Evolutionary conservation across 2,113 vertebrate genomes (phyloP).

Genomic region (Lepisosteus oculatus): DNA sequence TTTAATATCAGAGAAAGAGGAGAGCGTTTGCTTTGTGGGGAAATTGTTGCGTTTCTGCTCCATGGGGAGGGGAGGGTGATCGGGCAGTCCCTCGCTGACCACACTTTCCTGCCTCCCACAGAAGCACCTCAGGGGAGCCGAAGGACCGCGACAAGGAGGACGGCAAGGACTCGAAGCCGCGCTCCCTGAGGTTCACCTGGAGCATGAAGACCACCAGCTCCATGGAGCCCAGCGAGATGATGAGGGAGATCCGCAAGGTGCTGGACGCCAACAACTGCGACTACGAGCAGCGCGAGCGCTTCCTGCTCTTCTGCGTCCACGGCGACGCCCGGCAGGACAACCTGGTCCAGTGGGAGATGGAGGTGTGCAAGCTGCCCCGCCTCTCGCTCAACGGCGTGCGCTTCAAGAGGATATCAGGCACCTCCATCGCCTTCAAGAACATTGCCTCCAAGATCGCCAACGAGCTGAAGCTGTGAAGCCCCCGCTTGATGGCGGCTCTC

Average conservation of each 20-base stretch:
- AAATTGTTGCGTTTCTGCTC: too few relatives aligned
- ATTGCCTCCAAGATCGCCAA: conserved; percentile 98
- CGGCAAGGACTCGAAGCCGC: conserved; percentile 85
- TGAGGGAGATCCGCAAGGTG: conserved; percentile 95
- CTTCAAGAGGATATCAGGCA: conserved; percentile 96
- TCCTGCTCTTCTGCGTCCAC: conserved; percentile 97
- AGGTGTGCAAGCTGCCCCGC: conserved; percentile 92
- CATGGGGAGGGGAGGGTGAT: too few relatives aligned
- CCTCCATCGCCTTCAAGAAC: conserved; percentile 96
- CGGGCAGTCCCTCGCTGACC: not conserved
- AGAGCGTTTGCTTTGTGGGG: too few relatives aligned
- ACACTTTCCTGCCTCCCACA: conserved; percentile 48
- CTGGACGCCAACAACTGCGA: conserved; percentile 95
- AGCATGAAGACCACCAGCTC: conserved; percentile 98
- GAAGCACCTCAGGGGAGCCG: conserved; percentile 80
- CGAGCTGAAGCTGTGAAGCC: conserved; percentile 91
- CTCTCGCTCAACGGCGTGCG: conserved; percentile 92
- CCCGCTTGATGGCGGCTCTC: conserved; percentile 30
- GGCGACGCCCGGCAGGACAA: conserved; percentile 91
- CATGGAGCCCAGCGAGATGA: conserved; percentile 97
- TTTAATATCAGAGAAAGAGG: too few relatives aligned
- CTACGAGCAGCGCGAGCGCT: conserved; percentile 94
- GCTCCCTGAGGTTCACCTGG: conserved; percentile 94
- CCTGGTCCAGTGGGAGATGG: conserved; percentile 97
- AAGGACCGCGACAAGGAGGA: conserved; percentile 84